A percentile compares a stretch with the other conserved stretches of the same genome.
Conservation (phyloP, 2,113 vertebrate genomes). For the Uria lomvia region DNA sequence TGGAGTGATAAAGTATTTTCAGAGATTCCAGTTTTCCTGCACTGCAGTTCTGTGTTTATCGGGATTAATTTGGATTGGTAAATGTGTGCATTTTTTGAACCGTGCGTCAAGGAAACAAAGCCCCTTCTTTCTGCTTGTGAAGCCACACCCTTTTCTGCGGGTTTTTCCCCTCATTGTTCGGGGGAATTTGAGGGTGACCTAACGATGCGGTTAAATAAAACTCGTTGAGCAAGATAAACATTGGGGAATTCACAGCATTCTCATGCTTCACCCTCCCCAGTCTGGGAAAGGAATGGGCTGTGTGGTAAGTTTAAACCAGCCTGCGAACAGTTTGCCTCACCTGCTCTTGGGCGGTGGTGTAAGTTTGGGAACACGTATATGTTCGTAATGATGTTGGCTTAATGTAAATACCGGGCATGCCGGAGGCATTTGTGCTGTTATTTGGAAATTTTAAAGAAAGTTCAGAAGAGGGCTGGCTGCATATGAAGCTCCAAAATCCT, state of each 20-base stretch:
- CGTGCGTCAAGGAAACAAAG: slow-evolving; percentile 62
- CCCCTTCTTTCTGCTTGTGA: slow-evolving; percentile 64
- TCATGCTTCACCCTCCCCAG: slow-evolving; percentile 50
- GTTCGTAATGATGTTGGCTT: neutral
- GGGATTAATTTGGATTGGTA: slow-evolving; percentile 6
- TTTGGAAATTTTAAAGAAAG: neutral
- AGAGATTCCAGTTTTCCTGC: neutral
- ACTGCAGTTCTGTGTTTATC: neutral
- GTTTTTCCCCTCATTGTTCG: slow-evolving; percentile 72
- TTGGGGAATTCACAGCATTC: slow-evolving; percentile 62
- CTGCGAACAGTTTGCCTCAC: slow-evolving; percentile 54
- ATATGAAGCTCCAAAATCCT: neutral
- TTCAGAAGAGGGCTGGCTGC: neutral
- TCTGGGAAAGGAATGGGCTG: slow-evolving; percentile 56
- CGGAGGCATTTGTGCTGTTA: neutral
- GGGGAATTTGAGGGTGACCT: slow-evolving; percentile 74
- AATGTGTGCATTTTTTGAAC: slow-evolving; percentile 57
- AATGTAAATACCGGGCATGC: slow-evolving; percentile 20
- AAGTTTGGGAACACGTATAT: neutral
- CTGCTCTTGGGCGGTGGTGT: slow-evolving; percentile 38
- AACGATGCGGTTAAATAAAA: slow-evolving; percentile 70
- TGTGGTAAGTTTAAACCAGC: slow-evolving; percentile 50
- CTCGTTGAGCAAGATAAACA: slow-evolving; percentile 72
- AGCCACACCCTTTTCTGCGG: slow-evolving; percentile 67
- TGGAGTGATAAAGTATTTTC: neutral